Evolutionary conservation across 2,113 vertebrate genomes (phyloP), one percentile per base, ranked within the genome.

Genomic region (Notothenia rossii): DNA sequence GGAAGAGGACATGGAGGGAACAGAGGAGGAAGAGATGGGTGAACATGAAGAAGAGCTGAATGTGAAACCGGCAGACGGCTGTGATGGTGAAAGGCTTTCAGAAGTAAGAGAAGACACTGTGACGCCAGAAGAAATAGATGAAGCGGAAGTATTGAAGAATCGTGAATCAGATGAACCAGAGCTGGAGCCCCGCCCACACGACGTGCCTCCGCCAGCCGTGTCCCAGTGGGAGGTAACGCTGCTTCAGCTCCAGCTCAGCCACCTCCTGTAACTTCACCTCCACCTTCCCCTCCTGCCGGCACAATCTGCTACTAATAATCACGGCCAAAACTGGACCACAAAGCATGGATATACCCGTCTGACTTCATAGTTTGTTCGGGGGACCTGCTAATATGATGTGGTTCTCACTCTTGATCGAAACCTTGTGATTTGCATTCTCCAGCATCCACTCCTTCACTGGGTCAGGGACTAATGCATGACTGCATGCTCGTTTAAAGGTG

Each of bases 361-460:
- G 73, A 81, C 50, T 45, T 75, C 13, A 46, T 84, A 50, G 66
- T 80, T 72, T 77, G 71, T 77, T 54, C 59, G 60, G 80, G 49
- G 62, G 62, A 33, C 6, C 53, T 25, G 67, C 46, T 64, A 54
- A 79, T 65, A 54, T 20, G 29, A 62, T 49, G 46, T 77, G 72
- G 56, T 63, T 55, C 68, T 78, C 83, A 77, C 56, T 75, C 66
- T 75, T 89, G 78, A 89, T 89, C 9, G 10, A 83, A 92, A 81
- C 83, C 86, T 84, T 87, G 86, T 89, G 91, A 90, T 90, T 91
- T 80, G 72, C 75, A 2, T 82, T 77, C 71, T 71, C n/a, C 72
- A 5, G 81, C 40, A 50, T 81, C 53, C 20, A 81, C 80, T 72
- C 61, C 73, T 69, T 69, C 65, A 83, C 83, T 67, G 77, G 79